phyloP scores from a whole-genome alignment of 1,140 invertebrate species.

The Venturia canescens region DNA sequence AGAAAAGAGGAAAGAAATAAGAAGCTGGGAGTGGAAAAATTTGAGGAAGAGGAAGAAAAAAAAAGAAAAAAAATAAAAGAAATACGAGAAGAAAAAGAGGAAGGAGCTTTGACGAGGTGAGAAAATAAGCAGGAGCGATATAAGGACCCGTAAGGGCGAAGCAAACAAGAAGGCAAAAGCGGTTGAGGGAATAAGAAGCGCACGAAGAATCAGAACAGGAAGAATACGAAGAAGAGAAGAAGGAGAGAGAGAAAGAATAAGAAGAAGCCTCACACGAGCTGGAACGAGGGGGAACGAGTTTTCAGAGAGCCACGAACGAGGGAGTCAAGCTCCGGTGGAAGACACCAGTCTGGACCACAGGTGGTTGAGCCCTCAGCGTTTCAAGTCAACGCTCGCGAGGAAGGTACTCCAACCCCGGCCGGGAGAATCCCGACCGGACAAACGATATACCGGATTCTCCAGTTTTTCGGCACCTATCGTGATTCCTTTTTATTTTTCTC shows the following conservation, averaged over 20 bases:
- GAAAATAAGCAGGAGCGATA: conserved; percentile 20
- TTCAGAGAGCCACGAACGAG: conserved; percentile 29
- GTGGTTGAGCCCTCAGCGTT: conserved; percentile 43
- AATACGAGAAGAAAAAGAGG: conserved; percentile 9
- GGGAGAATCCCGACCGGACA: conserved; percentile 17
- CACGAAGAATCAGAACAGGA: conserved; percentile 8
- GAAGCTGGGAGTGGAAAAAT: not conserved
- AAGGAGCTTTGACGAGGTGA: conserved; percentile 29
- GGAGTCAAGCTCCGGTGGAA: conserved; percentile 35
- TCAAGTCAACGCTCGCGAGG: conserved; percentile 43
- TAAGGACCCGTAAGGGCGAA: not conserved
- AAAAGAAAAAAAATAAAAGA: not conserved
- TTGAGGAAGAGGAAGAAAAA: conserved; percentile 7
- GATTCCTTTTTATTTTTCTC: not conserved
- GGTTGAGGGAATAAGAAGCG: conserved; percentile 15
- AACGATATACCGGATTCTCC: conserved; percentile 32
- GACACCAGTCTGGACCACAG: conserved; percentile 35
- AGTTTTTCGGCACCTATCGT: conserved; percentile 28
- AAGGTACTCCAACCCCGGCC: conserved; percentile 38
- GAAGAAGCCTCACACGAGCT: conserved; percentile 34
- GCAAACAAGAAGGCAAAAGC: not conserved
- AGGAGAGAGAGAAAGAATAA: conserved; percentile 21
- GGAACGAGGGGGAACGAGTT: conserved; percentile 40
- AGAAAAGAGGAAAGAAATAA: not conserved
- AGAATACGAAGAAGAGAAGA: not conserved